Evolutionary conservation across 1,140 invertebrate species (phyloP), one percentile per base, ranked within the genome.

Genomic region (Paraescarpia echinospica): DNA sequence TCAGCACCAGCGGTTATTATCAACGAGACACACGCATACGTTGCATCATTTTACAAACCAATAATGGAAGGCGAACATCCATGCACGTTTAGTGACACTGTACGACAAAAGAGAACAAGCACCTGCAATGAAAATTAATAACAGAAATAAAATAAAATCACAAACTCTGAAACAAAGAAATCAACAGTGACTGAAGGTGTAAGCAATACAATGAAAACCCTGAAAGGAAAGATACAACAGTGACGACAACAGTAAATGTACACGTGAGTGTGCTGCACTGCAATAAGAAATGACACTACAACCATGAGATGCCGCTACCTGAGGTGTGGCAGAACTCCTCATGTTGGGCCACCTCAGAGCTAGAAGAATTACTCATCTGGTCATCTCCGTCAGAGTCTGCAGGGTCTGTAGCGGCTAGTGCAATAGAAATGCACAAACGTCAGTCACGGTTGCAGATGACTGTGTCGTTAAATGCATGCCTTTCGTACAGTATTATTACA

Each of bases 261-360:
- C 59, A 77, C 59, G 59, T 77, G 59, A 77, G 18, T 27, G 59
- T 77, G 59, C 59, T 77, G 59, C 27, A 77, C 59, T 77, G 59
- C 59, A 77, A 77, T 12, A 77, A 77, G 59, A 77, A 77, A 77
- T 31, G 59, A 27, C 59, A 77, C 59, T 77, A 77, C 59, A 77
- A 77, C 59, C 59, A 77, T 77, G 59, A 77, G 59, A 91, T 27
- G 33, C 33, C 88, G 89, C 89, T 95, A 95, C 95, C 95, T 95
- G 94, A 92, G 92, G 94, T 93, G 89, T 90, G 89, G 34, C 93
- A 93, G 89, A 95, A 94, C 92, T 95, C 95, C 90, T 95, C 94
- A 92, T 95, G 93, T 92, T 95, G 94, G 77, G 95, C 94, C 34
- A 94, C 95, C 91, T 95, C 95, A 51, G 95, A 94, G 89, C 94